phyloP scores from a whole-genome alignment of 2,113 vertebrate genomes.

The Sceloporus undulatus region DNA sequence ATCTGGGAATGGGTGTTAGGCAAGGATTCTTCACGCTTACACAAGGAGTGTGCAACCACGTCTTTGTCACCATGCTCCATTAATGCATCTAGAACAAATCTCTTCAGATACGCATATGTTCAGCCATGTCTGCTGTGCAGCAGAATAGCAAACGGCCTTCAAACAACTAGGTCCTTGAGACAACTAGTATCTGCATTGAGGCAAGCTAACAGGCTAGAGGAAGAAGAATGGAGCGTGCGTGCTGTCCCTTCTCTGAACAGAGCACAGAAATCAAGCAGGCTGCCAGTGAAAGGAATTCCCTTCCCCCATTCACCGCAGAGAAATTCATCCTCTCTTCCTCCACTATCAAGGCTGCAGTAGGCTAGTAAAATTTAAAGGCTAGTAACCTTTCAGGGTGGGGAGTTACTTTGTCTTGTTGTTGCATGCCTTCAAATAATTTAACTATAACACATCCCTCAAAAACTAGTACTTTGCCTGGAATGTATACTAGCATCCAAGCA shows the following conservation, averaged over 20 bases:
- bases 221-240: neutral
- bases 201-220: neutral
- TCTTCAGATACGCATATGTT: neutral
- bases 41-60: neutral
- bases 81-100: neutral
- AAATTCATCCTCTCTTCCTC: neutral
- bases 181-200: neutral
- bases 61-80: neutral
- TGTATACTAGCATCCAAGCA: neutral
- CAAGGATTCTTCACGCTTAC: neutral
- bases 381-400: neutral
- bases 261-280: neutral
- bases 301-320: neutral
- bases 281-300: neutral
- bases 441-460: neutral
- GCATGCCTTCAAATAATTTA: neutral
- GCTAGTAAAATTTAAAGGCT: too few relatives aligned
- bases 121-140: neutral
- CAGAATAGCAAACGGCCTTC: neutral
- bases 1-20: conserved; percentile 29
- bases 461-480: neutral
- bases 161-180: neutral
- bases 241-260: neutral
- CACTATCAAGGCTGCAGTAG: neutral
- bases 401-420: neutral